Conservation (phyloP, 2,113 vertebrate species). For the Cygnus atratus region DNA sequence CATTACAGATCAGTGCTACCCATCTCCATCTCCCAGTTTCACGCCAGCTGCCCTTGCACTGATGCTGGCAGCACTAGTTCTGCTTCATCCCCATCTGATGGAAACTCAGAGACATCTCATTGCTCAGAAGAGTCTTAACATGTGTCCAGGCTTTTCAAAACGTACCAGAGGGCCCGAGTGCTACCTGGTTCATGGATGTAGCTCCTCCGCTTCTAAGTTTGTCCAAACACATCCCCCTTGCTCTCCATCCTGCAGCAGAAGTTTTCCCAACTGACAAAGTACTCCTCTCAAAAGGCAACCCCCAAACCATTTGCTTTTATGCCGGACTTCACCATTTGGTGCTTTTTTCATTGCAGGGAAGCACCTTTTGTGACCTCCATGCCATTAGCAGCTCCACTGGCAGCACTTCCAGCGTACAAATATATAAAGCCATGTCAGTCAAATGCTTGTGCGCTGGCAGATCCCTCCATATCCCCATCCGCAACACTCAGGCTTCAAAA, state of each 20-base stretch:
- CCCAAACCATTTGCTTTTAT: background rate
- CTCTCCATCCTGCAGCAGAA: background rate
- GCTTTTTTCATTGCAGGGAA: background rate
- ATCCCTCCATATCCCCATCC: background rate
- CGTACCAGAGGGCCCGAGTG: background rate
- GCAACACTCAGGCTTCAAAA: background rate
- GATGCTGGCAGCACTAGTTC: background rate
- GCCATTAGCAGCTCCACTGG: background rate
- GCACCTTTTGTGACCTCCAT: background rate
- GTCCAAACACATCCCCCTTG: background rate
- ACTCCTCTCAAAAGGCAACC: background rate
- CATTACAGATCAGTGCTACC: rapidly evolving
- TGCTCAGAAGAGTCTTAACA: background rate
- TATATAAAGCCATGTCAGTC: background rate
- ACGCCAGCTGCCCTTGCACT: rapidly evolving
- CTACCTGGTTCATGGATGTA: background rate
- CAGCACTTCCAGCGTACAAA: background rate
- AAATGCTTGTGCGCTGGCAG: background rate
- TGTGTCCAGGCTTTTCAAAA: background rate
- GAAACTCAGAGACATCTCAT: rapidly evolving
- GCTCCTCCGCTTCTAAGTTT: background rate
- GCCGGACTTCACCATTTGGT: background rate
- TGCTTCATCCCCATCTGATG: background rate
- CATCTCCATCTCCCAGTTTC: rapidly evolving
- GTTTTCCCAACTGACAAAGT: background rate